These are phyloP conservation scores for Hylaeus volcanicus DNA, from an alignment of 1,140 invertebrate species.

Conservation along the genomic window DNA sequence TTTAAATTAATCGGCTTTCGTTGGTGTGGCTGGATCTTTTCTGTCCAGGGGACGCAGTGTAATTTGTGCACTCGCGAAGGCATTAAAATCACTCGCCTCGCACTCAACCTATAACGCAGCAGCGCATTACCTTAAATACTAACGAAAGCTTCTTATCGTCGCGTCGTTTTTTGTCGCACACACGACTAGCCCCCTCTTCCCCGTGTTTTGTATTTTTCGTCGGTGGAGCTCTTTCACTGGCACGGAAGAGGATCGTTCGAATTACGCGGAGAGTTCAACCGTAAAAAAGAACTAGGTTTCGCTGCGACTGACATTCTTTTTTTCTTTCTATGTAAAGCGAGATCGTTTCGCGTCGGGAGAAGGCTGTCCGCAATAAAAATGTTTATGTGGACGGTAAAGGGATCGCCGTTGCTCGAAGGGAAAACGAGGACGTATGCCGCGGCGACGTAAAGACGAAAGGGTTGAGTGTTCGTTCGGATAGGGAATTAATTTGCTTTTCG, in stretches of 20 bases:
- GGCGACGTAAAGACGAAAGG: conserved; percentile 4
- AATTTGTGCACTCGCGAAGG: conserved; percentile 23
- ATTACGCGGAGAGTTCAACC: conserved; percentile 63
- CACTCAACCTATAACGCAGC: background rate
- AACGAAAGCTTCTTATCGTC: background rate
- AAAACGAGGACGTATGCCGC: conserved; percentile 9
- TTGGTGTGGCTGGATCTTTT: background rate
- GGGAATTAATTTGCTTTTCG: background rate
- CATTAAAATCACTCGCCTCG: conserved; percentile 37
- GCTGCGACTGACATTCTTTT: conserved; percentile 46
- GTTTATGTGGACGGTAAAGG: conserved; percentile 69
- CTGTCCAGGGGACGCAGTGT: background rate
- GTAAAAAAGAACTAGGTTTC: conserved; percentile 51
- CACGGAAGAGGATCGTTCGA: conserved; percentile 45
- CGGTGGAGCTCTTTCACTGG: conserved; percentile 14
- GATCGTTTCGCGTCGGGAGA: conserved; percentile 60
- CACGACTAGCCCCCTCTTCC: background rate
- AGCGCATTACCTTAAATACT: background rate
- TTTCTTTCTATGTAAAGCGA: conserved; percentile 51
- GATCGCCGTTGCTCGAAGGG: conserved; percentile 35
- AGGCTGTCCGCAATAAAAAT: conserved; percentile 67
- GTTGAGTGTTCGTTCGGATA: background rate
- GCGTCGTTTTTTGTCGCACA: background rate
- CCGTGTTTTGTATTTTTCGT: background rate
- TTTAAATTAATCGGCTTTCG: conserved; percentile 5